These are phyloP conservation scores for Leptopilina drosophilae DNA, from an alignment of 2,888 invertebrate species.

Conservation along the genomic window DNA sequence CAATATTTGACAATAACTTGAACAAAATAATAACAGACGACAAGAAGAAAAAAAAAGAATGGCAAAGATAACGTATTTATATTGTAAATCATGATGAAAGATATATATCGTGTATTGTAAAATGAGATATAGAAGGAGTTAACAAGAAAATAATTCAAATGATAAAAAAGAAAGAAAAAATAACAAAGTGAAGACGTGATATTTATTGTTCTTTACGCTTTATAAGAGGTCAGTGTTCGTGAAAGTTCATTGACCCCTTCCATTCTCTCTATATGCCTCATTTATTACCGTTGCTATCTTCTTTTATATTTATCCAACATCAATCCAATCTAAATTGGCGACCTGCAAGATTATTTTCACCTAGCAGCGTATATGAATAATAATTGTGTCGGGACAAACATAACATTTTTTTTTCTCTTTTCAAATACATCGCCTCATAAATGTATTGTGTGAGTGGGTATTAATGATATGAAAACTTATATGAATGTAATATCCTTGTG, in stretches of 20 bases:
- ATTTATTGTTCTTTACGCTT: constrained; percentile 19
- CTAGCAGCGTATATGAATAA: constrained; percentile 3
- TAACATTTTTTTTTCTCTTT: neutral
- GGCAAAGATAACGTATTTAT: neutral
- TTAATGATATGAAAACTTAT: constrained; percentile 3
- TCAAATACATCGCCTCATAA: neutral
- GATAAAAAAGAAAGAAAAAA: constrained; percentile 9
- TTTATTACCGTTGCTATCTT: constrained; percentile 20
- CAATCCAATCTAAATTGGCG: constrained; percentile 17
- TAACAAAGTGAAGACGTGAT: neutral
- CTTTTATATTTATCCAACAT: constrained; percentile 18
- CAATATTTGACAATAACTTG: neutral
- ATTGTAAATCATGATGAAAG: constrained; percentile 12
- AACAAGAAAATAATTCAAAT: constrained; percentile 9
- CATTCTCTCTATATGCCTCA: constrained; percentile 3
- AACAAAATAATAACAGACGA: neutral
- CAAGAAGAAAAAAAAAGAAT: neutral
- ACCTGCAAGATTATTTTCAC: constrained; percentile 7
- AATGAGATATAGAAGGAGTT: constrained; percentile 2
- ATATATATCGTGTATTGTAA: neutral
- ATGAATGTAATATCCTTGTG: neutral
- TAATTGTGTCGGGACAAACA: constrained; percentile 6
- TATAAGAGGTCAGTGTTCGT: constrained; percentile 17
- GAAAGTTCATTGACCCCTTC: constrained; percentile 9
- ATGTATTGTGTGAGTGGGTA: neutral